Conservation (phyloP, 2,113 vertebrate species). For the Elanoides forficatus region DNA sequence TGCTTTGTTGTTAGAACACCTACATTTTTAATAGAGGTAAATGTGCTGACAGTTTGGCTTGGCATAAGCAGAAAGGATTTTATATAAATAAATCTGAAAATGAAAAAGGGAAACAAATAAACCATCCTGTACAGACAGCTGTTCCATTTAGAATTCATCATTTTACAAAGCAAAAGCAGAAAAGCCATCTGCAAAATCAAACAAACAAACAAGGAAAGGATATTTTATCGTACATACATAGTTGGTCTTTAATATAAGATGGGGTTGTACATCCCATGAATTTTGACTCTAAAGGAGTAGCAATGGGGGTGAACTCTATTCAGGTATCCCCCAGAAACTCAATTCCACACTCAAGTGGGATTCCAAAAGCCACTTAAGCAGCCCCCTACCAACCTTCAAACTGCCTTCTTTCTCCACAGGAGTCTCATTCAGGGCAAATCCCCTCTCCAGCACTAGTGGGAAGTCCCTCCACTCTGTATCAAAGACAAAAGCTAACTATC, state of each 20-base stretch:
- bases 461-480: neutral
- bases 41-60: slow-evolving; percentile 50
- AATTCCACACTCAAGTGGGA: neutral
- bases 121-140: slow-evolving; percentile 55
- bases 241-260: neutral
- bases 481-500: neutral
- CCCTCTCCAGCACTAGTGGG: no score
- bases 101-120: slow-evolving; percentile 52
- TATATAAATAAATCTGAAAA: slow-evolving; percentile 37
- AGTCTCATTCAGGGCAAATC: neutral
- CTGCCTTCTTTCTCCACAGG: neutral
- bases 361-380: neutral
- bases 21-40: slow-evolving; percentile 56
- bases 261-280: neutral
- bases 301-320: neutral
- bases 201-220: neutral
- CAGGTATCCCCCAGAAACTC: neutral
- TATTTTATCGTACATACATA: neutral
- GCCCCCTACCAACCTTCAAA: neutral
- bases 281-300: neutral
- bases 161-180: slow-evolving; percentile 53
- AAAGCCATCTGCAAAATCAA: slow-evolving; percentile 41
- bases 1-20: slow-evolving; percentile 45
- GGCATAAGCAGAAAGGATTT: slow-evolving; percentile 34
- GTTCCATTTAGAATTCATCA: slow-evolving; percentile 56